Conservation (phyloP, 2,888 invertebrate species). For the Oscheius sp. region DNA sequence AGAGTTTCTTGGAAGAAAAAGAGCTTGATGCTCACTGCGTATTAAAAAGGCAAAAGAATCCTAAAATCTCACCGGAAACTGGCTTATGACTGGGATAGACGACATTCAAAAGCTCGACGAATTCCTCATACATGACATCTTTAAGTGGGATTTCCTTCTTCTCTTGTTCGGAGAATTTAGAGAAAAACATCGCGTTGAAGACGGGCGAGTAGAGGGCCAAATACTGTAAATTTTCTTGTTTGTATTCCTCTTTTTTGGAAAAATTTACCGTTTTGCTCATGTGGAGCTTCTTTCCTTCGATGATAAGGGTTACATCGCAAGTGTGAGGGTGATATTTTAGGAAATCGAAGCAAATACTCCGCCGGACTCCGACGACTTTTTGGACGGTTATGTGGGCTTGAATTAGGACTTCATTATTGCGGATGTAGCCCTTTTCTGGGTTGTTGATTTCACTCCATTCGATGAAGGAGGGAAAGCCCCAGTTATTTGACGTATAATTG, state of each 20-base stretch:
- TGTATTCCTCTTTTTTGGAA: no score
- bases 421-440: constrained; percentile 57
- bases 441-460: constrained; percentile 60
- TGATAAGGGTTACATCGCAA: constrained; percentile 58
- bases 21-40: not conserved
- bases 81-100: constrained; percentile 72
- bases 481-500: constrained; percentile 68
- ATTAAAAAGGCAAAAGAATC: not conserved
- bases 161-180: constrained; percentile 61
- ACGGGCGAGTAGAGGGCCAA: constrained; percentile 68
- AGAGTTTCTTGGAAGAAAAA: not conserved
- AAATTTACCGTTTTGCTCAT: constrained; percentile 60
- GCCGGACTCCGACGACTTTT: constrained; percentile 60
- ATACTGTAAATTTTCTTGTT: constrained; percentile 57
- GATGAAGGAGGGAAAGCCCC: constrained; percentile 69
- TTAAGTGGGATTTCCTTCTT: constrained; percentile 62
- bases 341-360: constrained; percentile 61
- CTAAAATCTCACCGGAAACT: constrained; percentile 46
- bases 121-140: constrained; percentile 64
- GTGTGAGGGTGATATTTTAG: constrained; percentile 42
- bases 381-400: constrained; percentile 65
- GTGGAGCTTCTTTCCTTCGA: constrained; percentile 63
- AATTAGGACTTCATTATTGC: constrained; percentile 60
- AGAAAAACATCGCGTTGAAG: constrained; percentile 66
- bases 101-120: constrained; percentile 71